Evolutionary conservation across 2,113 vertebrate species (phyloP).

Genomic region (Chlamydotis undulata): DNA sequence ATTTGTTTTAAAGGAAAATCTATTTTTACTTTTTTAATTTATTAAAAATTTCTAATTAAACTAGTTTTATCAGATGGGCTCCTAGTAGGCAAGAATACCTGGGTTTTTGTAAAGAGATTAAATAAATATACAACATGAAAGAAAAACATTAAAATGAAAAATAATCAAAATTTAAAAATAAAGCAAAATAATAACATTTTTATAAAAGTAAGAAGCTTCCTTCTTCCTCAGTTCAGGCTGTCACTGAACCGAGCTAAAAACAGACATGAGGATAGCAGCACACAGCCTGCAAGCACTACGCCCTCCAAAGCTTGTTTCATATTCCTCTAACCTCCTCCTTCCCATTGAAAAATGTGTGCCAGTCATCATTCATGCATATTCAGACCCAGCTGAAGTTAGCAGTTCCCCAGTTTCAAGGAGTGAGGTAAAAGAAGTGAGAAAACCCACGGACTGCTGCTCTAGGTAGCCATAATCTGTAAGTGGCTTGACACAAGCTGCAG

Average conservation of each 20-base stretch:
- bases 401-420: not conserved
- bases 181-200: not conserved
- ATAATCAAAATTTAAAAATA: not conserved
- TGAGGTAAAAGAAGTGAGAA: constrained; percentile 24
- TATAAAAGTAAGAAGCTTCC: not conserved
- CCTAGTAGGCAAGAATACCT: not conserved
- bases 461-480: not conserved
- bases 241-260: not conserved
- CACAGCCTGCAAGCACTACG: not conserved
- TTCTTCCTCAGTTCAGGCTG: not conserved
- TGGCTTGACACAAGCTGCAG: not conserved
- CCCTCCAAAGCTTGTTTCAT: not conserved
- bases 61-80: not conserved
- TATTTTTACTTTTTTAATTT: no score
- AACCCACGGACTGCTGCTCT: not conserved
- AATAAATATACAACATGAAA: not conserved
- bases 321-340: not conserved
- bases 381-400: constrained; percentile 14
- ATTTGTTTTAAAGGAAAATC: not conserved
- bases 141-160: not conserved
- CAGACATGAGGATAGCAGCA: not conserved
- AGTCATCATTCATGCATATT: constrained; percentile 40
- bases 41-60: not conserved
- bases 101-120: not conserved
- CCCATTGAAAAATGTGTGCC: not conserved